Evolutionary conservation across 2,113 vertebrate genomes (phyloP), one percentile per base, ranked within the genome.

Genomic region (Orthonyx spaldingii): DNA sequence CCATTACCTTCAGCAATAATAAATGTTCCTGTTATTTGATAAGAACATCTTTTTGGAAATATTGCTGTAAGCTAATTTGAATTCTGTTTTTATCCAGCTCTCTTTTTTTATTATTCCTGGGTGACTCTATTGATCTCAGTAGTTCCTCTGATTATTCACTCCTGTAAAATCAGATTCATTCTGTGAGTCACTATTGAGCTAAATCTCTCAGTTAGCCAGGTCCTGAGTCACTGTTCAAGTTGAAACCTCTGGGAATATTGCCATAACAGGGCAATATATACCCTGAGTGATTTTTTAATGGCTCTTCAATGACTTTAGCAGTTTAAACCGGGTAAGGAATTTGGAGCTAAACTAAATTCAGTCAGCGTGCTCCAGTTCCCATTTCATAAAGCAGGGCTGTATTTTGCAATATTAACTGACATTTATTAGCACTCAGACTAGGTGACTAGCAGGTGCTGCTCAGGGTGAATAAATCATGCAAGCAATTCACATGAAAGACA

Each of bases 401-500:
- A 42, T 94, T 90, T 81, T 93, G 52, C 90, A 78, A 33, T 81
- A 86, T 88, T 88, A 75, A 56, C 65, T 78, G 83, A 56, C 12
- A 0, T 84, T 93, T 88, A 86, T 93, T 93, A 89, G 35, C 35
- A 52, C 39, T 94, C 41, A 6, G 55, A 56, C 78, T 69, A 49
- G 76, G 56, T 75, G 82, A 84, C 65, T 77, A 46, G 78, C 76
- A 91, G 84, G 53, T 94, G 79, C 89, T 93, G 81, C 93, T 90
- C 75, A 63, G 71, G 68, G 72, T 75, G 94, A 84, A 95, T 97
- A 93, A 96, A 95, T 96, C 88, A 88, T 70, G 71, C 56, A 46
- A 68, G 76, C 63, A 84, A 92, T 93, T 90, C 76, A 70, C 9
- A 16, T 86, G 86, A 90, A 74, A 92, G 92, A 80, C 82, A 93